Conservation (phyloP, 2,113 vertebrate species). For the Barbus barbus region DNA sequence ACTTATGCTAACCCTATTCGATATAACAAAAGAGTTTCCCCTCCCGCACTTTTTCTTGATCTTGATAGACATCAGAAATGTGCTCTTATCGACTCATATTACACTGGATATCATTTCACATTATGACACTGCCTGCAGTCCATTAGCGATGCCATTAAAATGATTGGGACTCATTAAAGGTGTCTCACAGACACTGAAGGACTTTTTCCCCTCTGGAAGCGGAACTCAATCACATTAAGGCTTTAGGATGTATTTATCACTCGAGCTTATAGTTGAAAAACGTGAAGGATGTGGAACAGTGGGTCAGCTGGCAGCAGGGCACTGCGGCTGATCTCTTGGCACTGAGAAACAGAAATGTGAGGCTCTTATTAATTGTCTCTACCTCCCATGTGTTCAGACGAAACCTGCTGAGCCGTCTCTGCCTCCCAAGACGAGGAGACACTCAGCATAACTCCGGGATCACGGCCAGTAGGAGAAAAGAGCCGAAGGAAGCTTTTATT, state of each 20-base stretch:
- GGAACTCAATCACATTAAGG: slow-evolving; percentile 46
- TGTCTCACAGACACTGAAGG: slow-evolving; percentile 14
- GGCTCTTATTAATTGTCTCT: slow-evolving; percentile 13
- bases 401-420: slow-evolving; percentile 40
- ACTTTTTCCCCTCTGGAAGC: slow-evolving; percentile 19
- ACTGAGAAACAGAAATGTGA: slow-evolving; percentile 5
- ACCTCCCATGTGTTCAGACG: slow-evolving; percentile 11
- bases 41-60: background rate
- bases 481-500: slow-evolving; percentile 7
- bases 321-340: slow-evolving; percentile 11
- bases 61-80: background rate
- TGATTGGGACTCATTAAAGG: slow-evolving; percentile 45
- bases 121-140: background rate
- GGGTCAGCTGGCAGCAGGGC: background rate
- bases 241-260: slow-evolving; percentile 29
- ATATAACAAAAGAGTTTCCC: background rate
- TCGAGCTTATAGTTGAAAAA: background rate
- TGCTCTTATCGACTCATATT: background rate
- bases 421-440: slow-evolving; percentile 13
- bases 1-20: background rate
- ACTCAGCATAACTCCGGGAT: slow-evolving; percentile 43
- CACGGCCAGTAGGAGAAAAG: slow-evolving; percentile 30
- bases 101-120: background rate
- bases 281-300: background rate
- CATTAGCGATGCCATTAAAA: slow-evolving; percentile 45